Base-by-base conservation (phyloP, 2,113 vertebrate genomes). In the Speoplatyrhinus poulsoni region DNA sequence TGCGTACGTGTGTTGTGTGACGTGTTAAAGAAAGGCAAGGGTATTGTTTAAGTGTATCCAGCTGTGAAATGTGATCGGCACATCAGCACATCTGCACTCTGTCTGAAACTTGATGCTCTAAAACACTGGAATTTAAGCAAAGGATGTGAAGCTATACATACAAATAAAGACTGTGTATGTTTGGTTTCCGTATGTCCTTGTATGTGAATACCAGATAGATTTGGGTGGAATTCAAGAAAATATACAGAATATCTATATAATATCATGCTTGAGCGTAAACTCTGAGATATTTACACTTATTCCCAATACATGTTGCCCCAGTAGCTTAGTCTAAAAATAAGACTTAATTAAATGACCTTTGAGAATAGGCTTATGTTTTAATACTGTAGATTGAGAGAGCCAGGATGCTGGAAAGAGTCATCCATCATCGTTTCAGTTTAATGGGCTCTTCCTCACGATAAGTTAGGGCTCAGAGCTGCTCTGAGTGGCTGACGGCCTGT, bases 71-170 rank as follows among this genome's bases (percentile, higher is more conserved):
- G 55, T 69, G 75, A 86, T 82, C 84, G 13, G 72, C 69, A 87
- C 85, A 86, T 82, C 84, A 15, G 72, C 69, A 86, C 85, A 85
- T 89, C 81, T 87, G 90, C 86, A 87, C 85, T 76, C 70, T 83
- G 75, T 89, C 86, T 86, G 82, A 71, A 70, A 70, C 61, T 62
- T 46, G 62, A 72, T 70, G 70, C 73, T 82, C 41, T 70, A 74
- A 59, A 75, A 41, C 17, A 64, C 62, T 63, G 46, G 13, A 56
- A n/a, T 62, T 75, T 69, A 50, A 75, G 68, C 76, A 72, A 72
- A 85, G 85, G 76, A 81, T 88, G 76, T 80, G 66, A 80, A 88
- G 82, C 77, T 79, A 79, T 76, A 70, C 80, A 75, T 75, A 73
- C 72, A 81, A 83, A 85, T 78, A 83, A 79, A 88, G 64, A 74